phyloP scores from a whole-genome alignment of 2,113 vertebrate genomes.

The Turdus rufiventris region DNA sequence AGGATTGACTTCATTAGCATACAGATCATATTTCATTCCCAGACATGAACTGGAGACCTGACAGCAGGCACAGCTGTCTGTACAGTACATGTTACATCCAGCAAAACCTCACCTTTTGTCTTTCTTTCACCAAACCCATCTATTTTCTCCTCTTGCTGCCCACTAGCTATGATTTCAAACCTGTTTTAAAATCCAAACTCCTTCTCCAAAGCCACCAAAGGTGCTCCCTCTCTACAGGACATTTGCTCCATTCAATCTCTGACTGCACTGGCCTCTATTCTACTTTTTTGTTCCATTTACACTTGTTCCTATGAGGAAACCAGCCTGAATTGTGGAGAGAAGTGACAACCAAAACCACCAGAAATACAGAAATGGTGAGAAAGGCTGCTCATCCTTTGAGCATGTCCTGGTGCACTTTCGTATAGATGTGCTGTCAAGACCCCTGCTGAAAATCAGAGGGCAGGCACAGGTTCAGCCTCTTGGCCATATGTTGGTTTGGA shows the following conservation, averaged over 20 bases:
- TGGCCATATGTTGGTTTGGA: neutral
- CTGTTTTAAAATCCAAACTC: neutral
- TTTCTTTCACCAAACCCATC: neutral
- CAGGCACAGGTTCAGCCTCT: fast-evolving
- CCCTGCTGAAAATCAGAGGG: neutral
- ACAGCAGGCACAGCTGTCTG: conserved; percentile 1
- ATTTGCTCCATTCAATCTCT: neutral
- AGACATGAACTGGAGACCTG: neutral
- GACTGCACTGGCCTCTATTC: neutral
- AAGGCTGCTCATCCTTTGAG: neutral
- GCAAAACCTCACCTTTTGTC: neutral
- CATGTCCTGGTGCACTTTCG: neutral
- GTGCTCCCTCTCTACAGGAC: neutral
- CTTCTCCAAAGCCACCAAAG: neutral
- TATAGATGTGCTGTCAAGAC: neutral
- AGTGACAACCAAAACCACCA: neutral
- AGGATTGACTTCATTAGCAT: conserved; percentile 24
- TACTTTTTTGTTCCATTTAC: neutral
- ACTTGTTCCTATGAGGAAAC: neutral
- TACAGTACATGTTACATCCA: neutral
- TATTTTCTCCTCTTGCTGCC: neutral
- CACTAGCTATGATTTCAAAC: neutral
- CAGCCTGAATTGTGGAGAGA: neutral
- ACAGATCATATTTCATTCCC: neutral
- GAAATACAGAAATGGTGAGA: neutral